Percentiles rank a stretch among this genome's conserved stretches.
These are phyloP conservation scores for Hesperophylax magnus DNA, from an alignment of 1,140 invertebrate genomes.

Conservation along the genomic window DNA sequence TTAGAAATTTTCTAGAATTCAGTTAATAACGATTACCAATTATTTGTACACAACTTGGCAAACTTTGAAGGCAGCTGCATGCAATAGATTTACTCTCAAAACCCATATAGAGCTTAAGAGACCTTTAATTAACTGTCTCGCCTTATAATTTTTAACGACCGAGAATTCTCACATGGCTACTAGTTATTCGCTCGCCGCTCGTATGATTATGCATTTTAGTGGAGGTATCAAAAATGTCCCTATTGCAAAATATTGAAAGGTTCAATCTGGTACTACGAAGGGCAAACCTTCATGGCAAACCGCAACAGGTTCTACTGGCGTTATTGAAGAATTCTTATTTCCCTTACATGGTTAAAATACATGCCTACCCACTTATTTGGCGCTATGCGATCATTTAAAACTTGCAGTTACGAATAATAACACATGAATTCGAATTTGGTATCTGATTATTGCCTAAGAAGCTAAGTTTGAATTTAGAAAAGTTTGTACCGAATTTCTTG, in stretches of 20 bases:
- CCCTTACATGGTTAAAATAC: not conserved
- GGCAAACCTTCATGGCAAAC: conserved; percentile 6
- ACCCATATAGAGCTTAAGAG: conserved; percentile 1
- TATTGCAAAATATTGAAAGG: conserved; percentile 35
- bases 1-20: too few relatives aligned
- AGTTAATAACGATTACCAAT: too few relatives aligned
- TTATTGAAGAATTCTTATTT: not conserved
- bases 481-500: too few relatives aligned
- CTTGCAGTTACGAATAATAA: too few relatives aligned
- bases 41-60: too few relatives aligned
- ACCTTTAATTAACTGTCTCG: not conserved
- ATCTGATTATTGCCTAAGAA: too few relatives aligned
- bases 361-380: too few relatives aligned
- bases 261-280: conserved; percentile 1
- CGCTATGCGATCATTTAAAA: too few relatives aligned
- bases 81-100: not conserved
- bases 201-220: conserved; percentile 23
- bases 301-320: not conserved
- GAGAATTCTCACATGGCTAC: not conserved
- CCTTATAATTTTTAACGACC: conserved; percentile 15
- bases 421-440: too few relatives aligned
- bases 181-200: not conserved
- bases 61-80: too few relatives aligned
- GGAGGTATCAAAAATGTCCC: conserved; percentile 21
- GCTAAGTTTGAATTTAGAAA: too few relatives aligned